A percentile compares a stretch with the other conserved stretches of the same genome.
Evolutionary conservation across 2,888 invertebrate species (phyloP).

Genomic region (Rotaria magnacalcarata): DNA sequence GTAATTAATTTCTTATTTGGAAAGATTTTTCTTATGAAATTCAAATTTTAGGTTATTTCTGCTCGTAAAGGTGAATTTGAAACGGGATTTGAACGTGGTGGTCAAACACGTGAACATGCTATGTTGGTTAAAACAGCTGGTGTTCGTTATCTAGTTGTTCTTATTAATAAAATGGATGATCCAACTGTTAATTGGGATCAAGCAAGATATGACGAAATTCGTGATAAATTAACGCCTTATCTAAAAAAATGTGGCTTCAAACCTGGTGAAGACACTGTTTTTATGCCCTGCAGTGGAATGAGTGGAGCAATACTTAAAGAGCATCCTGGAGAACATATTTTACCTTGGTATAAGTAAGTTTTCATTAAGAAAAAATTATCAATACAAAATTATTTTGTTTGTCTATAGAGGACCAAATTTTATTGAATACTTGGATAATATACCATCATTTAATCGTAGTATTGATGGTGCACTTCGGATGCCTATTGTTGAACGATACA

Average conservation of each 20-base stretch:
- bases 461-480: constrained; percentile 92
- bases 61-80: constrained; percentile 70
- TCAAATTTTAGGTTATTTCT: constrained; percentile 65
- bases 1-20: constrained; percentile 54
- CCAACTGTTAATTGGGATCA: constrained; percentile 92
- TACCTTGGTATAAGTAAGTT: constrained; percentile 71
- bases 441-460: constrained; percentile 84
- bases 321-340: constrained; percentile 62
- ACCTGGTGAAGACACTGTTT: constrained; percentile 88
- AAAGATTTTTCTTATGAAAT: neutral
- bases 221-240: constrained; percentile 95
- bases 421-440: constrained; percentile 87
- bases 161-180: constrained; percentile 99
- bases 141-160: constrained; percentile 88
- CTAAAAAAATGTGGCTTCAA: constrained; percentile 90
- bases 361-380: constrained; percentile 48
- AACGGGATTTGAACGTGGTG: constrained; percentile 98
- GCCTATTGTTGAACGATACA: constrained; percentile 97
- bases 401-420: constrained; percentile 77
- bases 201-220: constrained; percentile 83
- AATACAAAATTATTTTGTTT: constrained; percentile 42
- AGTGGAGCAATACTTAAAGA: constrained; percentile 83
- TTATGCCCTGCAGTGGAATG: constrained; percentile 94
- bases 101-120: constrained; percentile 97
- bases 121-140: constrained; percentile 99